Percentiles rank a stretch among this genome's conserved stretches.
Evolutionary conservation across 2,113 vertebrate genomes (phyloP).

Genomic region (Rutilus rutilus): DNA sequence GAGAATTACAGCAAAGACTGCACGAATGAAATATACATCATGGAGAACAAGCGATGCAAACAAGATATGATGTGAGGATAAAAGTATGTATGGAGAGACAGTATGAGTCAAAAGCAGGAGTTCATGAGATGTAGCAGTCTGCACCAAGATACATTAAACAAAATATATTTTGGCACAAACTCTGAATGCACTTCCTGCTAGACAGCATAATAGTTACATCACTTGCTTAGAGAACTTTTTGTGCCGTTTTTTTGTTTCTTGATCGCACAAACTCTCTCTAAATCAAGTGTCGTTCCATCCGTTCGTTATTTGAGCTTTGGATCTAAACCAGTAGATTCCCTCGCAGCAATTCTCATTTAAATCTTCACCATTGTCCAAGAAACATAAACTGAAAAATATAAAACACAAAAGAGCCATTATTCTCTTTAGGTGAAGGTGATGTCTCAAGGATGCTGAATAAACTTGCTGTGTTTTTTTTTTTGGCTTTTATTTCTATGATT

Average conservation of each 20-base stretch:
- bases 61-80: constrained; percentile 14
- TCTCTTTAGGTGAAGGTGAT: constrained; percentile 34
- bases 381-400: constrained; percentile 35
- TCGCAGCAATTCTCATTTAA: constrained; percentile 44
- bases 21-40: constrained; percentile 19
- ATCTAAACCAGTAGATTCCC: constrained; percentile 45
- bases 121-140: background rate
- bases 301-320: constrained; percentile 29
- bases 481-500: background rate
- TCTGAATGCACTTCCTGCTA: background rate
- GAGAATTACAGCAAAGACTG: constrained; percentile 34
- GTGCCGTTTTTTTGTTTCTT: background rate
- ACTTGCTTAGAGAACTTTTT: background rate
- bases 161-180: background rate
- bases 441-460: constrained; percentile 25
- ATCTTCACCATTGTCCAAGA: constrained; percentile 35
- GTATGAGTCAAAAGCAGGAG: background rate
- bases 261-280: background rate
- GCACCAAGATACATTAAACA: background rate
- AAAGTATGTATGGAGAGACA: background rate
- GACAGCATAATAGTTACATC: background rate
- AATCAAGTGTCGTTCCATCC: background rate
- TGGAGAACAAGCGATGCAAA: constrained; percentile 2
- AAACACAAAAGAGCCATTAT: constrained; percentile 50
- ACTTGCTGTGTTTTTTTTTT: background rate